phyloP scores from a whole-genome alignment of 2,113 vertebrate genomes.

The Verasper variegatus region DNA sequence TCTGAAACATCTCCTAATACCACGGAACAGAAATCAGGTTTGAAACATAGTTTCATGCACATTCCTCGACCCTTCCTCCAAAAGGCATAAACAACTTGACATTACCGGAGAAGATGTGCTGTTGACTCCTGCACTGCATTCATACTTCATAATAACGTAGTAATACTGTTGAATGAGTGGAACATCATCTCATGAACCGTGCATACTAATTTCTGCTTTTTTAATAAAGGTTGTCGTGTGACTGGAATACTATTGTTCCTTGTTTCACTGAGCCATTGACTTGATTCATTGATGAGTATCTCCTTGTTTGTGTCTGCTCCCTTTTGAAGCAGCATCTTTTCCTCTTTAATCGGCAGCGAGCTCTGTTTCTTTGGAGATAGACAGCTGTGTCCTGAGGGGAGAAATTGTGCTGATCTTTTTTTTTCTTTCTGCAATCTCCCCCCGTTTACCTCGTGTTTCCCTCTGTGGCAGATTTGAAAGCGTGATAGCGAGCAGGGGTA shows the following conservation, averaged over 20 bases:
- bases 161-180: neutral
- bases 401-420: constrained; percentile 19
- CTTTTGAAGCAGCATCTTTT: constrained; percentile 44
- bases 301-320: constrained; percentile 23
- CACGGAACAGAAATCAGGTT: too few relatives aligned
- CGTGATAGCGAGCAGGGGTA: constrained; percentile 36
- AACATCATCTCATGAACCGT: neutral
- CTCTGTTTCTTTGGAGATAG: constrained; percentile 60
- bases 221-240: constrained; percentile 33
- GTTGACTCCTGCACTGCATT: too few relatives aligned
- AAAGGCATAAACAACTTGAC: too few relatives aligned
- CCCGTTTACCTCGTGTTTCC: constrained; percentile 39
- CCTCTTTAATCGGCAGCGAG: constrained; percentile 14
- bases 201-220: constrained; percentile 26
- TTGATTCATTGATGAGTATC: constrained; percentile 18
- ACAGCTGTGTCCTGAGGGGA: constrained; percentile 56
- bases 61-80: too few relatives aligned
- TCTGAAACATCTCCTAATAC: too few relatives aligned
- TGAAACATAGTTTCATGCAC: too few relatives aligned
- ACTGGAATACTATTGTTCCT: constrained; percentile 32
- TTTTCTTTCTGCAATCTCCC: constrained; percentile 25
- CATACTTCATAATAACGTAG: neutral
- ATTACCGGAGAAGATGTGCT: too few relatives aligned
- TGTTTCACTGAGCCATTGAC: constrained; percentile 4
- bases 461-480: constrained; percentile 51